These are phyloP conservation scores for Hylaeus anthracinus DNA, from an alignment of 1,140 invertebrate genomes.

Conservation along the genomic window DNA sequence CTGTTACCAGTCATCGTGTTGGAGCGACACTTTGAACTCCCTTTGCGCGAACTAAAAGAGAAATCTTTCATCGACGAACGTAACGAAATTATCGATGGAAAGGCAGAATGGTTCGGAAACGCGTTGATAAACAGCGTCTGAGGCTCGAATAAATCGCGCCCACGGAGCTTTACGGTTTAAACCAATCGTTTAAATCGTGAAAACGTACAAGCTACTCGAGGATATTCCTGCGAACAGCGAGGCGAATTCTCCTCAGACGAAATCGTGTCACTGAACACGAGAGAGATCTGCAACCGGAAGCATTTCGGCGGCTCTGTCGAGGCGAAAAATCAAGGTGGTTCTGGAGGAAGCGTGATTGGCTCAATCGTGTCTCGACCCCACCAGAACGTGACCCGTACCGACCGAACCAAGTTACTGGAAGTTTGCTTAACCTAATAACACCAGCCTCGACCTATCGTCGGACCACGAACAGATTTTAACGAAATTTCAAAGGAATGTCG, in stretches of 20 bases:
- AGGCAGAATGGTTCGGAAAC: not conserved
- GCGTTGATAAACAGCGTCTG: not conserved
- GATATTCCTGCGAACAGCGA: constrained; percentile 9
- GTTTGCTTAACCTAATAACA: constrained; percentile 62
- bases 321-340: constrained; percentile 41
- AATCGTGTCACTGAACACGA: constrained; percentile 31
- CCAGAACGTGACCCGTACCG: constrained; percentile 27
- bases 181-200: not conserved
- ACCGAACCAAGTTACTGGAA: constrained; percentile 47
- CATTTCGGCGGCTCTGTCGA: constrained; percentile 28
- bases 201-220: not conserved
- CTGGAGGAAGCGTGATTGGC: constrained; percentile 25
- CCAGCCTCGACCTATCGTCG: not conserved
- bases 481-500: constrained; percentile 16
- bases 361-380: constrained; percentile 21
- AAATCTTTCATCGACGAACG: not conserved
- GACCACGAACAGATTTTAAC: constrained; percentile 17
- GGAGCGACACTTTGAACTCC: not conserved
- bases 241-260: not conserved
- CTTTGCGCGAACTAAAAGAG: not conserved
- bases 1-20: too few species aligned
- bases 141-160: not conserved
- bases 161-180: not conserved
- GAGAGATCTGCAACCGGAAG: constrained; percentile 26
- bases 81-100: not conserved